Percentiles rank a stretch among this genome's conserved stretches.
Conservation (phyloP, 2,113 vertebrate species). For the Marmota flaviventris region DNA sequence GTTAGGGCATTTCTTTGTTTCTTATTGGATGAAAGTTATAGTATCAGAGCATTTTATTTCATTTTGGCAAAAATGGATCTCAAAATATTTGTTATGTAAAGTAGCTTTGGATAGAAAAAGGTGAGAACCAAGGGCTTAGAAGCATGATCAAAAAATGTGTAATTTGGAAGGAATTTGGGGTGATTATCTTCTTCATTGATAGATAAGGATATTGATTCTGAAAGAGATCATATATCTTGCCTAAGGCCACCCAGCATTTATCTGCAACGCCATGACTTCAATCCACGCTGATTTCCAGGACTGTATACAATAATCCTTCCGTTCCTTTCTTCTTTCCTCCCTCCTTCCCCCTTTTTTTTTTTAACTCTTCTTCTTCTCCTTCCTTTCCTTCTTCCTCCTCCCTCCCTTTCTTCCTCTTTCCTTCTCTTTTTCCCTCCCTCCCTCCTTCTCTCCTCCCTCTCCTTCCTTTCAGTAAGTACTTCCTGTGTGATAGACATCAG, state of each 20-base stretch:
- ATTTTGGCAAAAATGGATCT: neutral
- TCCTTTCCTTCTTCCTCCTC: neutral
- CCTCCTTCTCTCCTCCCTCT: neutral
- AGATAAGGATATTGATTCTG: slow-evolving; percentile 58
- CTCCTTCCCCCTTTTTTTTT: neutral
- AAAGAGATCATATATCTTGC: slow-evolving; percentile 21
- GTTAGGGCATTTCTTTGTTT: neutral
- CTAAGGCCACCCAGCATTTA: slow-evolving; percentile 11
- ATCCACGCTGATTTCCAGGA: slow-evolving; percentile 24
- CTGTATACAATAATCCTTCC: neutral
- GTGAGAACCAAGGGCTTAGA: slow-evolving; percentile 32
- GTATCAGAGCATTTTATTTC: neutral
- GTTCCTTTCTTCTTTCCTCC: too few relatives aligned
- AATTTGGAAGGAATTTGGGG: slow-evolving; percentile 30
- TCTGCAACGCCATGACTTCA: slow-evolving; percentile 20
- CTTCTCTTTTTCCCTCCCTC: neutral
- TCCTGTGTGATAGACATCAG: neutral
- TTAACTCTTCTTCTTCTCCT: accelerated
- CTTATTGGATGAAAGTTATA: neutral
- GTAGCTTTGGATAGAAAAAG: neutral
- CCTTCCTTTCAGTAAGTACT: slow-evolving; percentile 22
- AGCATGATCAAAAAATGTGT: slow-evolving; percentile 39
- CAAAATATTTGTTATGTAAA: slow-evolving; percentile 19
- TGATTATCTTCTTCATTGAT: slow-evolving; percentile 23
- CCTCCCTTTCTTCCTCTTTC: too few relatives aligned